Evolutionary conservation across 2,797 vertebrate genomes (phyloP).

Genomic region (Clarias laeviceps): DNA sequence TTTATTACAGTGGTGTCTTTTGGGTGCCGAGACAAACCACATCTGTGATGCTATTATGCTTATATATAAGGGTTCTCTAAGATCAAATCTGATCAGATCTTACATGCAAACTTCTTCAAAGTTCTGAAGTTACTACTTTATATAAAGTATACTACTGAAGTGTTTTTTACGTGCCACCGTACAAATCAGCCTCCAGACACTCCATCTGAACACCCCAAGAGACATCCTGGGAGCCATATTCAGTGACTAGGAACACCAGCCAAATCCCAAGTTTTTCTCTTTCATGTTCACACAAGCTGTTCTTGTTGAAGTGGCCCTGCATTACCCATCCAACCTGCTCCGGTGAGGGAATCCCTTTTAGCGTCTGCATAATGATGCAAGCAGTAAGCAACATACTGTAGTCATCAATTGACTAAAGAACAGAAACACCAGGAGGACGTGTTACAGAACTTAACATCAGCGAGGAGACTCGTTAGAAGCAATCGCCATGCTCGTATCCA

Average conservation of each 20-base stretch:
- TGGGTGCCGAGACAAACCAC: not conserved
- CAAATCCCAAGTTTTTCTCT: constrained; percentile 51
- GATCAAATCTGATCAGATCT: constrained; percentile 5
- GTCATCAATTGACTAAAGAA: constrained; percentile 21
- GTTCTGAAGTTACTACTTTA: not conserved
- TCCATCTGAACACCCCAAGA: constrained; percentile 6
- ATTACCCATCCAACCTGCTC: constrained; percentile 19
- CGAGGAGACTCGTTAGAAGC: not conserved
- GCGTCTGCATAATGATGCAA: constrained; percentile 41
- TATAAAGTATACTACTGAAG: constrained; percentile 4
- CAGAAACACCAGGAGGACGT: constrained; percentile 12
- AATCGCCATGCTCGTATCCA: not conserved
- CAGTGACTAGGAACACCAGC: constrained; percentile 73
- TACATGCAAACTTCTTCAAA: not conserved
- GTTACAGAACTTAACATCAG: not conserved
- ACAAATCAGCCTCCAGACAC: constrained; percentile 45
- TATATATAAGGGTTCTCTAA: too few relatives aligned
- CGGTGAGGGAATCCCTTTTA: constrained; percentile 28
- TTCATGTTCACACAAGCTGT: constrained; percentile 42
- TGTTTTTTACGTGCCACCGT: constrained; percentile 3
- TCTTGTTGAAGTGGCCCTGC: constrained; percentile 11
- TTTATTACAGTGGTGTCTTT: constrained; percentile 48
- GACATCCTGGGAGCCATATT: constrained; percentile 62
- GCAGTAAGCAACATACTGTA: constrained; percentile 36
- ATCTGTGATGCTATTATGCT: not conserved